Base-by-base conservation (phyloP, 2,113 vertebrate species). In the Caracal caracal region DNA sequence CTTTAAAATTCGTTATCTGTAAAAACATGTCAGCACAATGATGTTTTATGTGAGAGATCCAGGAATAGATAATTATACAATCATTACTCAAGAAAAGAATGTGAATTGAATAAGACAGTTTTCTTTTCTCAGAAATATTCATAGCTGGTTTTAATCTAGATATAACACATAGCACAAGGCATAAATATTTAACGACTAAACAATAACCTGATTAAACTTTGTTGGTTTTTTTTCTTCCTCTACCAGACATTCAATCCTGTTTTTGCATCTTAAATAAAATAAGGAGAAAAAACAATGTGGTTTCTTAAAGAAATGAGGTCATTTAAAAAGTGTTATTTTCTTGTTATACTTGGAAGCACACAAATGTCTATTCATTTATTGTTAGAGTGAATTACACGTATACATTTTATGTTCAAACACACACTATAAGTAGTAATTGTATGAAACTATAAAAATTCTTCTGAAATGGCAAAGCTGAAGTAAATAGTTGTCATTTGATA, bases 21-120 rank as follows among this genome's bases (percentile, higher is more conserved):
- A 80, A 96, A 97, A 90, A 80, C 66, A 63, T 35, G 89, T 73
- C 70, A 95, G 24, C 79, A n/a, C 92, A 96, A 66, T 79, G 24
- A 90, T 47, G 19, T 90, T 95, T 94, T 68, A 92, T 84, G 26
- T 95, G 26, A 92, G 26, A 81, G 37, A 73, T 79, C 6, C 40
- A 83, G 43, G 22, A 93, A 76, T 53, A 92, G 33, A 84, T 97
- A 92, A 78, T 83, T 81, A 88, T 71, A 70, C 19, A 93, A 68
- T 92, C 35, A 61, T 78, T 16, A 88, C 40, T 35, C 37, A 37
- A 73, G 49, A 56, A 65, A 93, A 83, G 80, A 75, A 68, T 61
- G 40, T 43, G 26, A 68, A 90, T 61, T 70, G 35, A 95, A 40
- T 2, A 70, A 75, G 51, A 59, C 0, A 87, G 28, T 59, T 79